A percentile compares a stretch with the other conserved stretches of the same genome.
These are phyloP conservation scores for Pollicipes pollicipes DNA, from an alignment of 1,140 invertebrate species.

Conservation along the genomic window DNA sequence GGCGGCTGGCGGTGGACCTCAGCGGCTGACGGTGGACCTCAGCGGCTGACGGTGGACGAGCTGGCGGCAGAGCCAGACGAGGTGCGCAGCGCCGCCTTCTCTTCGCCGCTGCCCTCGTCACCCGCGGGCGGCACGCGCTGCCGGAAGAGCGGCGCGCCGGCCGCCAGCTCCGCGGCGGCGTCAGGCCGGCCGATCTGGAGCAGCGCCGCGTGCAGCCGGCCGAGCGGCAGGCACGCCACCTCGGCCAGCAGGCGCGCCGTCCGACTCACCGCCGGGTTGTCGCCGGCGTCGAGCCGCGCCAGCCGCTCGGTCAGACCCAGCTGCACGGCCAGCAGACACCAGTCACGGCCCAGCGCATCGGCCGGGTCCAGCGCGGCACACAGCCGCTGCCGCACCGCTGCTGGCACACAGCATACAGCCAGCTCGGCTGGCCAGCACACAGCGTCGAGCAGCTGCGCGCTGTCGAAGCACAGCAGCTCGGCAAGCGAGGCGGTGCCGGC, in stretches of 20 bases:
- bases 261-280: constrained; percentile 26
- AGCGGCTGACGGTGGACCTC: too few relatives aligned
- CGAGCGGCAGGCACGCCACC: constrained; percentile 25
- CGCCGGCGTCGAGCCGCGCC: constrained; percentile 31
- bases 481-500: constrained; percentile 32
- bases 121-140: background rate
- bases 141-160: background rate
- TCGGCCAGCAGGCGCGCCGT: constrained; percentile 33
- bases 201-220: background rate
- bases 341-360: constrained; percentile 53
- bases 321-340: constrained; percentile 48
- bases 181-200: background rate
- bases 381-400: constrained; percentile 22
- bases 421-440: constrained; percentile 14
- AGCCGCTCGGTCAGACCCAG: constrained; percentile 41
- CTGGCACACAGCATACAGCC: constrained; percentile 25
- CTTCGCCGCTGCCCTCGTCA: too few relatives aligned
- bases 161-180: background rate
- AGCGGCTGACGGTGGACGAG: background rate
- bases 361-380: constrained; percentile 52
- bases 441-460: constrained; percentile 25
- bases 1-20: too few relatives aligned
- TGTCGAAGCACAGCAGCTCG: constrained; percentile 48
- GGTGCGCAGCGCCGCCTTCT: background rate
- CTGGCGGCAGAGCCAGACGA: background rate